phyloP scores from a whole-genome alignment of 92 coral and sea anemone species.

The Palythoa heliodiscus region DNA sequence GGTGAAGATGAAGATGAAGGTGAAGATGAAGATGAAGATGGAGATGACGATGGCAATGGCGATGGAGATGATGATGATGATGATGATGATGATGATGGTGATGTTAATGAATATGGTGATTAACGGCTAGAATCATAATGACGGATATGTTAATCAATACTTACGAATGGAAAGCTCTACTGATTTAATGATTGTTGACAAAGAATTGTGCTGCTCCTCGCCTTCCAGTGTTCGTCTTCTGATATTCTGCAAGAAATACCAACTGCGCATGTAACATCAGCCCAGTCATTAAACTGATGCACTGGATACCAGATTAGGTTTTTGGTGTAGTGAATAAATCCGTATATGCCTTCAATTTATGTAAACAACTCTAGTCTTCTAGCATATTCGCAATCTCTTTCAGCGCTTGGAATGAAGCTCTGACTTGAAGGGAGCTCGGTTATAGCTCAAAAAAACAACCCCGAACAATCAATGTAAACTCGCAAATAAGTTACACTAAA shows the following conservation, averaged over 20 bases:
- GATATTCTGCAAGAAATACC: conserved; percentile 69
- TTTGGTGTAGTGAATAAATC: not conserved
- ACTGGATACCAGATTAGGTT: not conserved
- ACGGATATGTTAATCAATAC: conserved; percentile 19
- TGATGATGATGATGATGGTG: not conserved
- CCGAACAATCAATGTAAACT: too few species aligned
- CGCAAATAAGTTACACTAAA: too few species aligned
- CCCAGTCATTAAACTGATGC: not conserved
- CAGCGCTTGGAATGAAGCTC: too few species aligned
- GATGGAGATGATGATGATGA: not conserved
- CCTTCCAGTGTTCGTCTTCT: conserved; percentile 94
- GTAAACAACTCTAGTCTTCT: too few species aligned
- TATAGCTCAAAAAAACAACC: too few species aligned
- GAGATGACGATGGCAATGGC: too few species aligned
- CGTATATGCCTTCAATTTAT: too few species aligned
- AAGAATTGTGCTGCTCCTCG: conserved; percentile 87
- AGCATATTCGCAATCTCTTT: too few species aligned
- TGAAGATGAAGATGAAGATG: too few species aligned
- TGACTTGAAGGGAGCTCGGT: too few species aligned
- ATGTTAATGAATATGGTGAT: not conserved
- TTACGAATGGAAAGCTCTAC: conserved; percentile 96
- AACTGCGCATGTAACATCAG: too few species aligned
- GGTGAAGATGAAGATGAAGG: not conserved
- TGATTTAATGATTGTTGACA: conserved; percentile 89
- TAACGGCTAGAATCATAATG: not conserved